Evolutionary conservation across 2,797 vertebrate genomes (phyloP), one percentile per base, ranked within the genome.

Genomic region (Alfaro cultratus): DNA sequence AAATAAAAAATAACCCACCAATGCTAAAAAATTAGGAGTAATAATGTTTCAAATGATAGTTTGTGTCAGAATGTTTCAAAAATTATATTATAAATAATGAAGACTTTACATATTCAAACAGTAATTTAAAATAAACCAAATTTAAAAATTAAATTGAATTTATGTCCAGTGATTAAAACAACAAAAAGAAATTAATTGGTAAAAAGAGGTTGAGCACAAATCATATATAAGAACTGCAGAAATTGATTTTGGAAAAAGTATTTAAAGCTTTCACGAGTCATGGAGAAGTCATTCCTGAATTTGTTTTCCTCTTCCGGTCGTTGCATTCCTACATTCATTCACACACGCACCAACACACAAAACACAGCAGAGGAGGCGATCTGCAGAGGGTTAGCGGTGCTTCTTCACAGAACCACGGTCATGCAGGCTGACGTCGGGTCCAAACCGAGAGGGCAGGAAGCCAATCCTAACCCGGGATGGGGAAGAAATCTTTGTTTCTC

Each of bases 351-450:
- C 29, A 36, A 79, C 74, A 76, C 78, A 41, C 16, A 31, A 51
- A 57, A 51, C 73, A 62, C 49, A 49, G 82, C 83, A 87, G 88
- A 87, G 83, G 83, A 82, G 86, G 88, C 80, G 73, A 82, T 89
- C 83, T 87, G 87, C 82, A 84, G 88, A 83, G 55, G 83, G 83
- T 84, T 53, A 86, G 85, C 79, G 53, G 29, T 62, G 87, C 91
- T 88, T 81, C 84, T 91, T 79, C 84, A 88, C 86, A 88, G 90
- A 92, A 89, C 87, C 85, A 12, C 74, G 55, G 82, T 91, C 91
- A 93, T 93, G 93, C 93, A 90, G 91, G 90, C 83, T 86, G 87
- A 87, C 62, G 74, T 79, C 77, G 86, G 76, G 78, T 86, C 87
- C 78, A 78, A 84, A 82, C 71, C 67, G 1, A 67, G 73, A 86